Evolutionary conservation across 30 jellyfish, hydroid and myxozoan genomes (phyloP), one percentile per base, ranked within the genome.

Genomic region (Aurelia aurita complex sp. Pacific): DNA sequence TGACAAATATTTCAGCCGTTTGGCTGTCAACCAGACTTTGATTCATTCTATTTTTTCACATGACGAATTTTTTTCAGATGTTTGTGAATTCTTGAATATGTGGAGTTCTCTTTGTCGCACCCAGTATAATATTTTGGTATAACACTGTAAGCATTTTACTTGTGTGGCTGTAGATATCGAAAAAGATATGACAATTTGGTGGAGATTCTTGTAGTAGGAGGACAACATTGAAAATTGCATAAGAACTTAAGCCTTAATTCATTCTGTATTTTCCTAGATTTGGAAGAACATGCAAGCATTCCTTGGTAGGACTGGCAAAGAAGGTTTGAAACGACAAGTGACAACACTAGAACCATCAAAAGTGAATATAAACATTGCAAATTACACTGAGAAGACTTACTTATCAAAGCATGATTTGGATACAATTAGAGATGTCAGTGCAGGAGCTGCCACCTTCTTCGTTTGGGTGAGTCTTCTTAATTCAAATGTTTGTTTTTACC

Each of bases 381-480:
- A 73, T 15, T 67, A 87, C 66, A 97, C 96, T n/a, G 97, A 92
- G 51, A 87, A 81, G 42, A 62, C 46, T 51, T 92, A 92, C 63
- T 85, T 92, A 53, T 53, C 80, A 18, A 82, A 86, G 64, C 96
- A 88, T 57, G 98, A 92, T 74, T 86, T 92, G 16, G 94, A 69
- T 36, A 34, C 98, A 18, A 87, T 92, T 1, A 81, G 97, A 16
- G 98, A 92, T 62, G 92, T 92, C 73, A 92, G 98, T 76, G 98
- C 98, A 19, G 98, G 98, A 16, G 98, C 98, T 33, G 98, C 97
- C n/a, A 92, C 98, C 15, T 92, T 92, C 67, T 92, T 53, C 71
- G 98, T 87, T 87, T 92, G 98, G 98, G 98, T 92, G 77, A 64
- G 92, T 85, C 52, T 10, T 35, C 3, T 14, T 29, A 40, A 23